Base-by-base conservation (phyloP, 2,113 vertebrate species). In the Macroglossus sobrinus region DNA sequence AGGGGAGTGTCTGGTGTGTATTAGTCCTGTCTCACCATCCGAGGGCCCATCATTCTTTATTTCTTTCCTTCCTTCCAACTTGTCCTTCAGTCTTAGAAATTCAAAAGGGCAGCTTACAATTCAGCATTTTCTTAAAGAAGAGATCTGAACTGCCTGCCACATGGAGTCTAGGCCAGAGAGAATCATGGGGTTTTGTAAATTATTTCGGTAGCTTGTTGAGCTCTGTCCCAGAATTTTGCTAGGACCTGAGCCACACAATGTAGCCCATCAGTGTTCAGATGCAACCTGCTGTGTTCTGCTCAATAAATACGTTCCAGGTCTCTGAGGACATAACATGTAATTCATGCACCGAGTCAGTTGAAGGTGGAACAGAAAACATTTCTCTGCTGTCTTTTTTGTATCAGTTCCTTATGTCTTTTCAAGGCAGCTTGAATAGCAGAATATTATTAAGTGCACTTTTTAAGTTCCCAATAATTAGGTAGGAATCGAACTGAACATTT, bases 1-100 rank as follows among this genome's bases (percentile, higher is more conserved):
- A 13, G 30, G 26, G 43, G 11, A 26, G 30, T 0, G 0, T 16
- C n/a, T 8, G 26, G 13, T 55, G 24, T n/a, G 9, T 40, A 21
- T 3, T 35, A 28, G 11, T 24, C 47, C 12, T 8, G 33, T 38
- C 9, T 63, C 33, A 33, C 33, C 50, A 2, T 11, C 26, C 3
- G 43, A 84, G 38, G 43, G 63, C 1, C 21, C 19, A 1, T 11
- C 22, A 0, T 22, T 50, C 64, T 91, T 89, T 40, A 55, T 30
- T 89, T 57, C 33, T 9, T 26, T 92, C 50, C 18, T 30, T 50
- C 35, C 24, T 75, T 35, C 43, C 1, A 4, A 4, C 43, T 33
- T 57, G 13, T 45, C 26, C 22, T 59, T 55, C 33, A 16, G 26
- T 75, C 69, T 63, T 71, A 80, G 33, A 72, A 50, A 63, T 72